Percentiles rank a stretch among this genome's conserved stretches.
These are phyloP conservation scores for Masnerella sp. DNA, from an alignment of 2,888 invertebrate species.

Conservation along the genomic window DNA sequence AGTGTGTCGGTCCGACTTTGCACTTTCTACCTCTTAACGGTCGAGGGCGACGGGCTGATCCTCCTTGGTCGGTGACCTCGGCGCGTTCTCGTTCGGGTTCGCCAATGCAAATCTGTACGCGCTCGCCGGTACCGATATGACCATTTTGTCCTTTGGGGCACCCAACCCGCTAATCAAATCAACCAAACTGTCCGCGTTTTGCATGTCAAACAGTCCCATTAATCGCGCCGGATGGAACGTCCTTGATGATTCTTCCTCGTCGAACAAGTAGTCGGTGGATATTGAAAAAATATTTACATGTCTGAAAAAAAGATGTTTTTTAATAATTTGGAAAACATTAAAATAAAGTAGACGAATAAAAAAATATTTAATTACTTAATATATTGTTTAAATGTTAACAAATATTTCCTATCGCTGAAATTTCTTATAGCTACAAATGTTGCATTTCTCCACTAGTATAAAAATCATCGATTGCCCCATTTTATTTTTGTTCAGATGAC, in stretches of 20 bases:
- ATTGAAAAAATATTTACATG: conserved; percentile 84
- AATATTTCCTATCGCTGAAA: too few species aligned
- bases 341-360: too few species aligned
- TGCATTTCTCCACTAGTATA: too few species aligned
- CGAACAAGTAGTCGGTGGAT: conserved; percentile 83
- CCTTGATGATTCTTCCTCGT: conserved; percentile 80
- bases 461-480: too few species aligned
- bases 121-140: conserved; percentile 85
- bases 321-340: too few species aligned
- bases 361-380: too few species aligned
- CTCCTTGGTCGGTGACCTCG: conserved; percentile 82
- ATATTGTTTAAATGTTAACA: too few species aligned
- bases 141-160: conserved; percentile 84
- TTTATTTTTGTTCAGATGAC: too few species aligned
- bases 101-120: conserved; percentile 84
- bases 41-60: conserved; percentile 80
- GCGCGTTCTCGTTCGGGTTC: conserved; percentile 83
- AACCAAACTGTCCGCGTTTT: conserved; percentile 87
- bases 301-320: too few species aligned
- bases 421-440: too few species aligned
- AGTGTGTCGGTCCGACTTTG: conserved; percentile 52
- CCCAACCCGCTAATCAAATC: conserved; percentile 86
- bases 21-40: conserved; percentile 79
- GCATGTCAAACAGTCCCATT: conserved; percentile 87
- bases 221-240: conserved; percentile 87